Conservation (phyloP, 2,888 invertebrate genomes). For the Dolichomitus sp. region DNA sequence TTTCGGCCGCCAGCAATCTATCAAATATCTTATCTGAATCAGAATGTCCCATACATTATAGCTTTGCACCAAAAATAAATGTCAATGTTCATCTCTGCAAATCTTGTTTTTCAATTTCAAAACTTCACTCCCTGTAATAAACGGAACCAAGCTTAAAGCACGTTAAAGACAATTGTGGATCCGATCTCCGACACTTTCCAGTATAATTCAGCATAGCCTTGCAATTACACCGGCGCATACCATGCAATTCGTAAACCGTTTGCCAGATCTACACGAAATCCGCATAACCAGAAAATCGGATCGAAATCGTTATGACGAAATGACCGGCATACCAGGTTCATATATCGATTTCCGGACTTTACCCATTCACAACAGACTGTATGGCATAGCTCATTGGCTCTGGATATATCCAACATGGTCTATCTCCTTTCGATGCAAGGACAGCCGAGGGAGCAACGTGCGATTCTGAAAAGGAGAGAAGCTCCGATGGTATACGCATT, state of each 20-base stretch:
- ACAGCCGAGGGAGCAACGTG: background rate
- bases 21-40: too few species aligned
- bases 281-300: constrained; percentile 8
- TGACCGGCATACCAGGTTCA: constrained; percentile 15
- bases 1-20: too few species aligned
- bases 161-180: background rate
- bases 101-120: background rate
- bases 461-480: constrained; percentile 1
- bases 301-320: constrained; percentile 6
- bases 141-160: background rate
- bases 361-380: constrained; percentile 16
- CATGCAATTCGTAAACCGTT: background rate
- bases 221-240: background rate
- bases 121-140: background rate
- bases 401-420: constrained; percentile 15
- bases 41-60: too few species aligned
- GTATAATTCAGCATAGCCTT: background rate
- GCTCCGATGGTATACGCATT: constrained; percentile 65
- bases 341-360: constrained; percentile 73
- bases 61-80: too few species aligned
- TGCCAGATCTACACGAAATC: background rate
- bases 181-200: background rate
- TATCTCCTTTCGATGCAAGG: constrained; percentile 3
- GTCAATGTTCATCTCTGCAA: too few species aligned
- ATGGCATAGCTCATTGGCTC: constrained; percentile 4